Evolutionary conservation across 1,140 invertebrate species (phyloP), one percentile per base, ranked within the genome.

Genomic region (Dryas iulia): DNA sequence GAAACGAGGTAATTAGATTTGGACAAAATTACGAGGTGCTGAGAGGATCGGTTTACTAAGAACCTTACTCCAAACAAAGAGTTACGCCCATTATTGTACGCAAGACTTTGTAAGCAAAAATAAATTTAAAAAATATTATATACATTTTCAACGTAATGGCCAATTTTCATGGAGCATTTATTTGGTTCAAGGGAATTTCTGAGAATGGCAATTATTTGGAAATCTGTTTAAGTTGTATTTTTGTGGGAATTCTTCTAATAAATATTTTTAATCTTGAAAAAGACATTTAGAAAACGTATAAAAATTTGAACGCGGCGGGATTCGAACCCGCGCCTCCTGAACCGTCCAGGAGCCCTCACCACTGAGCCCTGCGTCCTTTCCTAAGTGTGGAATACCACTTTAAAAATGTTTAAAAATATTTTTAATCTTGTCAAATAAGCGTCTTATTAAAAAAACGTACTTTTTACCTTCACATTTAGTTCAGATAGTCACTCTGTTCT

Each of bases 1-100:
- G 31, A 63, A 69, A 63, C 67, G 60, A 31, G 54, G 18, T 59
- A 39, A 69, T 59, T 63, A 65, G 57, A 65, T 35, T 21, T 28
- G 59, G 24, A 24, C 39, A 11, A 47, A 53, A 33, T 52, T 28
- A 62, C 25, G 35, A 35, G 33, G 31, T 24, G 59, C 24, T 6
- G 39, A 47, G 39, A 47, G 39, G 39, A 47, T 47, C 39, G 39
- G 39, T 47, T 47, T 18, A 47, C 39, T 47, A 47, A 47, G 39
- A 2, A 21, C n/a, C 5, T 5, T 10, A 21, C 39, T 21, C 39
- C 18, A 47, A 47, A 47, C 39, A 47, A 47, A 47, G 39, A 47
- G 39, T 47, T 47, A 47, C 18, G 21, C 1, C 18, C 39, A 21
- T 47, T 47, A 47, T 47, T 7, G 39, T 47, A 10, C 39, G 39